Evolutionary conservation across 1,140 invertebrate genomes (phyloP).

Genomic region (Atta cephalotes): DNA sequence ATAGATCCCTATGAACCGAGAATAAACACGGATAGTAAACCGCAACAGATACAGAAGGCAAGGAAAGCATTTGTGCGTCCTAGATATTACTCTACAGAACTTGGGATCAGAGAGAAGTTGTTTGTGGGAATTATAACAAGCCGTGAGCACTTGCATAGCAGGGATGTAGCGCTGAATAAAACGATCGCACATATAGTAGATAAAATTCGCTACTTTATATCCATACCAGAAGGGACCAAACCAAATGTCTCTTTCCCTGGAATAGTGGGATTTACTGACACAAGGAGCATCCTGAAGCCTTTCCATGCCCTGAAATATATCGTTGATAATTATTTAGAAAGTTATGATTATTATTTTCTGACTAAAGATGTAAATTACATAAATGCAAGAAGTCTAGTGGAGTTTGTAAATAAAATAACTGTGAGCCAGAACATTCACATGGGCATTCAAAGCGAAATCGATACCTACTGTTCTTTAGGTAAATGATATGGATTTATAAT

Average conservation of each 20-base stretch:
- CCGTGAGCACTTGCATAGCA: conserved; percentile 89
- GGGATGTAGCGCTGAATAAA: conserved; percentile 92
- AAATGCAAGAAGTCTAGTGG: conserved; percentile 90
- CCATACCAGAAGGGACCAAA: conserved; percentile 89
- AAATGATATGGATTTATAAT: conserved; percentile 67
- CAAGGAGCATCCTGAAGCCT: conserved; percentile 90
- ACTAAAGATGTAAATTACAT: conserved; percentile 93
- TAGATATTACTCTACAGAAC: conserved; percentile 96
- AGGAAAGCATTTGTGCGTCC: conserved; percentile 90
- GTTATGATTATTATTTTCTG: conserved; percentile 96
- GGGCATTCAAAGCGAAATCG: conserved; percentile 87
- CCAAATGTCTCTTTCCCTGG: conserved; percentile 91
- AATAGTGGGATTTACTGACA: conserved; percentile 93
- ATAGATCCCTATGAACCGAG: conserved; percentile 87
- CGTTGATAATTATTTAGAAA: conserved; percentile 94
- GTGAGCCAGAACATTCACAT: conserved; percentile 93
- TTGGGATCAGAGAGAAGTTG: conserved; percentile 96
- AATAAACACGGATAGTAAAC: conserved; percentile 87
- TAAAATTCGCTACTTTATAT: conserved; percentile 92
- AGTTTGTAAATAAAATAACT: conserved; percentile 92
- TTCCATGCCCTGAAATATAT: conserved; percentile 96
- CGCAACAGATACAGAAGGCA: conserved; percentile 85
- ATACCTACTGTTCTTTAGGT: conserved; percentile 89
- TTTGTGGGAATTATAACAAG: conserved; percentile 94
- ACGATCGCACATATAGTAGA: conserved; percentile 93